Evolutionary conservation across 2,888 invertebrate species (phyloP).

Genomic region (Alloscopus bannaensis): DNA sequence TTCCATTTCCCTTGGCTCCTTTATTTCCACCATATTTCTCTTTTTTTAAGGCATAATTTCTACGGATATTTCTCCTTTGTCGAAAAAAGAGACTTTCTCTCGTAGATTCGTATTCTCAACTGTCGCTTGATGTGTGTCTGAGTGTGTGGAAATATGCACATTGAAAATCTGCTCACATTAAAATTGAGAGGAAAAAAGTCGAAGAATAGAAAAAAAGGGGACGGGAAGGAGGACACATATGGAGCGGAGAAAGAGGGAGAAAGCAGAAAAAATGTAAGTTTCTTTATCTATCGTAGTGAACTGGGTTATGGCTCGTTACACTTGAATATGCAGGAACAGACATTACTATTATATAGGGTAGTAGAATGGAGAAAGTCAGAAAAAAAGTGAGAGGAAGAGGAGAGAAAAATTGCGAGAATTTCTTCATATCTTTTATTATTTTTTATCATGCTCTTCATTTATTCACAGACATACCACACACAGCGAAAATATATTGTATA

Average conservation of each 20-base stretch:
- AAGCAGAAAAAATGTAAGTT: conserved; percentile 36
- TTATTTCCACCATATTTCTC: conserved; percentile 43
- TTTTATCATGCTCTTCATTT: conserved; percentile 37
- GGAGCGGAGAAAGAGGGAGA: conserved; percentile 49
- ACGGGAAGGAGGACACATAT: conserved; percentile 54
- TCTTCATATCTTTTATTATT: conserved; percentile 15
- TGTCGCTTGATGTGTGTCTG: too few relatives aligned
- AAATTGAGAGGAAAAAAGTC: conserved; percentile 50
- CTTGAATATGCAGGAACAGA: neutral
- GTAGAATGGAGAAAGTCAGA: too few relatives aligned
- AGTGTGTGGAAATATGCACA: conserved; percentile 32
- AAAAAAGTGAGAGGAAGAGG: conserved; percentile 24
- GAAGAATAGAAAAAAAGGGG: conserved; percentile 23
- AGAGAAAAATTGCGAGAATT: conserved; percentile 51
- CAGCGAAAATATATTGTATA: too few relatives aligned
- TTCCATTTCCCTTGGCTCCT: conserved; percentile 47
- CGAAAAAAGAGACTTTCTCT: conserved; percentile 15
- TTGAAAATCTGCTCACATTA: conserved; percentile 59
- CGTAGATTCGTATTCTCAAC: too few relatives aligned
- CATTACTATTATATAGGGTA: conserved; percentile 26
- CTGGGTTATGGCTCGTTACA: conserved; percentile 38
- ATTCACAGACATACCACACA: conserved; percentile 17
- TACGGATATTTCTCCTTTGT: conserved; percentile 2
- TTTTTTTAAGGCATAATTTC: neutral
- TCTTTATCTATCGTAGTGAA: conserved; percentile 29